A percentile compares a stretch with the other conserved stretches of the same genome.
Conservation (phyloP, 2,888 invertebrate genomes). For the Serripes groenlandicus region DNA sequence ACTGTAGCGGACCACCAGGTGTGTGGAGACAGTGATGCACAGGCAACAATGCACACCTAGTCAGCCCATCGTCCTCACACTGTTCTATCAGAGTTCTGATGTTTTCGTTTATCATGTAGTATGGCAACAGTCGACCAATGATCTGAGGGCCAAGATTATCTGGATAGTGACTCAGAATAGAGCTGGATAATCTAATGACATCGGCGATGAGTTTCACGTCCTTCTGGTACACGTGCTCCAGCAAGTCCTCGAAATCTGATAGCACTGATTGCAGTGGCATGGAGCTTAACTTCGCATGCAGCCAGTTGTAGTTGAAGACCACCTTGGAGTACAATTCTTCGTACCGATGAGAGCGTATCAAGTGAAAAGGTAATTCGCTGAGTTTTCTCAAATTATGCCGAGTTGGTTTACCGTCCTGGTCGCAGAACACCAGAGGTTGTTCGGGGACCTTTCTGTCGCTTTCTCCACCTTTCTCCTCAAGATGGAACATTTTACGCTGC, state of each 20-base stretch:
- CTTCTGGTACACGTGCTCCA: conserved; percentile 83
- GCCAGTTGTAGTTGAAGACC: conserved; percentile 98
- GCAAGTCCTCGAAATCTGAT: conserved; percentile 97
- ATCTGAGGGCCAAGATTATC: conserved; percentile 98
- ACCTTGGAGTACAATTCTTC: conserved; percentile 90
- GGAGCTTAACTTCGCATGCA: conserved; percentile 97
- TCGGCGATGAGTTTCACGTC: conserved; percentile 86
- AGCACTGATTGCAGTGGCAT: conserved; percentile 98
- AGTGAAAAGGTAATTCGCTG: conserved; percentile 96
- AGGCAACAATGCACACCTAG: conserved; percentile 96
- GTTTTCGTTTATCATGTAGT: conserved; percentile 93
- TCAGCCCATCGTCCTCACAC: conserved; percentile 95
- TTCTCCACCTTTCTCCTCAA: conserved; percentile 89
- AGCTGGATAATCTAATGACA: conserved; percentile 94
- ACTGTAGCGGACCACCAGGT: conserved; percentile 99
- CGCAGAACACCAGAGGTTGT: conserved; percentile 96
- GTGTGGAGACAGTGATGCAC: conserved; percentile 98
- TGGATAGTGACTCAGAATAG: conserved; percentile 95
- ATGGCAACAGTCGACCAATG: conserved; percentile 96
- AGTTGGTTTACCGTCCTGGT: conserved; percentile 95
- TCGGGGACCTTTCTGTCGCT: conserved; percentile 94
- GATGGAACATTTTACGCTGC: conserved; percentile 92
- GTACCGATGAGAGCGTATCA: conserved; percentile 95
- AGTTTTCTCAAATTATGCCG: conserved; percentile 98
- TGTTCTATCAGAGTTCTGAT: conserved; percentile 95